These are phyloP conservation scores for Lamellibrachia columna DNA, from an alignment of 2,888 invertebrate species.

Conservation along the genomic window DNA sequence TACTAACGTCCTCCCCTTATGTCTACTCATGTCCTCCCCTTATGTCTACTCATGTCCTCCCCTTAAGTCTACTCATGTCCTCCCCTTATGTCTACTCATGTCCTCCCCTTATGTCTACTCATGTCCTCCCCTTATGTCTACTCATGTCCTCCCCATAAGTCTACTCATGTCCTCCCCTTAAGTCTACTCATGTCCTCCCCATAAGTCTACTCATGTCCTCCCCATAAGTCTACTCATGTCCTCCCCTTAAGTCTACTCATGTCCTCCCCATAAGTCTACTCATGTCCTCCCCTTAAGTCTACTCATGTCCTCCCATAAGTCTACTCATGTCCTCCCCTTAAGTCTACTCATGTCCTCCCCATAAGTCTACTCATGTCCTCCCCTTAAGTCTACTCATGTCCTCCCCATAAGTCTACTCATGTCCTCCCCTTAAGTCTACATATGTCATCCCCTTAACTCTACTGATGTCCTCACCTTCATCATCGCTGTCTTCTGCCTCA, in stretches of 20 bases:
- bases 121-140: too few relatives aligned
- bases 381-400: background rate
- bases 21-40: too few relatives aligned
- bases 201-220: background rate
- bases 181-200: background rate
- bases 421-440: conserved; percentile 42
- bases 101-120: too few relatives aligned
- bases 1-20: too few relatives aligned
- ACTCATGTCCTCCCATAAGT: background rate
- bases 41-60: too few relatives aligned
- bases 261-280: background rate
- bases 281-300: background rate
- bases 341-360: background rate
- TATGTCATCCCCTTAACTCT: background rate
- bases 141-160: too few relatives aligned
- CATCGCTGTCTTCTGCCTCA: conserved; percentile 55
- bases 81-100: too few relatives aligned
- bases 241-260: background rate
- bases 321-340: background rate
- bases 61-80: too few relatives aligned
- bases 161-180: background rate
- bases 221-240: background rate
- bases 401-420: background rate
- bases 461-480: conserved; percentile 48
- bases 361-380: too few relatives aligned